These are phyloP conservation scores for Eurosta solidaginis DNA, from an alignment of 1,140 invertebrate species.

Conservation along the genomic window DNA sequence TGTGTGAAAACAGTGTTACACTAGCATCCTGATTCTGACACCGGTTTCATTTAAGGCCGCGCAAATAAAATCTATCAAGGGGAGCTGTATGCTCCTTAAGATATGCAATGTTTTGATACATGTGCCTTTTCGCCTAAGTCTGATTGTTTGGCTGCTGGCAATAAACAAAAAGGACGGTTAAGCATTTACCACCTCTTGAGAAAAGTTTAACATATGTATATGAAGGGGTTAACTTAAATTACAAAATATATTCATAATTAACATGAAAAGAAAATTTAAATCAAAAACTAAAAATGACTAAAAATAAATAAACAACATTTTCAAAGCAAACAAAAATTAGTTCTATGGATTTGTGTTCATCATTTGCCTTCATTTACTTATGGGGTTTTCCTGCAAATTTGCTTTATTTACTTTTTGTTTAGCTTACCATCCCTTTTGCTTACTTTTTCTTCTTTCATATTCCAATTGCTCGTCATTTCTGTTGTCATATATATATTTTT, in stretches of 20 bases:
- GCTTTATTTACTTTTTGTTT: neutral
- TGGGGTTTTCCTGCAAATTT: neutral
- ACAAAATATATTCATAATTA: neutral
- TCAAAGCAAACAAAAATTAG: neutral
- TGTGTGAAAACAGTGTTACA: no score
- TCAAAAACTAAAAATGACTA: neutral
- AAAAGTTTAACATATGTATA: neutral
- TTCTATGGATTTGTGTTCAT: neutral
- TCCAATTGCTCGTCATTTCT: neutral
- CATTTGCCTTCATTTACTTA: no score
- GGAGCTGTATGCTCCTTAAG: no score
- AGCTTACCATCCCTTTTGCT: neutral
- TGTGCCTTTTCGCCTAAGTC: no score
- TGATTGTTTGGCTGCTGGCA: no score
- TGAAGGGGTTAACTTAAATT: no score
- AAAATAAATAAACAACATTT: conserved; percentile 21
- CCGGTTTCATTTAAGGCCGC: no score
- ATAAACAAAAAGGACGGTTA: no score
- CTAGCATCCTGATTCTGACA: no score
- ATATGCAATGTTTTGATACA: no score
- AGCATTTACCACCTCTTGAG: no score
- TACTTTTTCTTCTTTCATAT: neutral
- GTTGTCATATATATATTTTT: neutral
- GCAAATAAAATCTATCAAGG: no score
- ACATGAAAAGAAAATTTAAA: neutral